A percentile compares a stretch with the other conserved stretches of the same genome.
Evolutionary conservation across 1,140 invertebrate species (phyloP).

Genomic region (Phymorhynchus buccinoides): DNA sequence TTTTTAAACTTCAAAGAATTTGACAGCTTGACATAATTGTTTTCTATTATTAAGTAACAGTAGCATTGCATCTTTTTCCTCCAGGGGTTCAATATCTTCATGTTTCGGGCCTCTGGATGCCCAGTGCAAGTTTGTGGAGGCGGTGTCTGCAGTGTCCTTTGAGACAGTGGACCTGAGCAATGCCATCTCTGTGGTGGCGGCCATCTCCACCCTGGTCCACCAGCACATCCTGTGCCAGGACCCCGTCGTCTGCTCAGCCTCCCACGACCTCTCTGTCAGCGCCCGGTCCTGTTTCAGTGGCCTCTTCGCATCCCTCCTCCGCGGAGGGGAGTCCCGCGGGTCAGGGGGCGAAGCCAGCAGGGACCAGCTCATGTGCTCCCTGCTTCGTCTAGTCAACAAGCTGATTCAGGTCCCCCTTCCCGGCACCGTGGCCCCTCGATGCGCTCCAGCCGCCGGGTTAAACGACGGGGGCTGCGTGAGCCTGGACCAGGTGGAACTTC

Average conservation of each 20-base stretch:
- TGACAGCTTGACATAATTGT: too few species aligned
- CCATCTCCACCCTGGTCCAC: slow-evolving; percentile 79
- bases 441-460: background rate
- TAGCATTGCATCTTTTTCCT: too few species aligned
- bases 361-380: slow-evolving; percentile 80
- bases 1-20: too few species aligned
- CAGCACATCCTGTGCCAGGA: slow-evolving; percentile 78
- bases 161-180: slow-evolving; percentile 81
- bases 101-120: slow-evolving; percentile 87
- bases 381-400: slow-evolving; percentile 81
- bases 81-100: slow-evolving; percentile 80
- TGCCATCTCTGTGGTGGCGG: slow-evolving; percentile 83
- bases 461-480: slow-evolving; percentile 32
- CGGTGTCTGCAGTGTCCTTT: slow-evolving; percentile 80
- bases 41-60: too few species aligned
- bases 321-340: slow-evolving; percentile 77
- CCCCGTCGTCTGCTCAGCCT: slow-evolving; percentile 67
- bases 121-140: slow-evolving; percentile 83
- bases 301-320: slow-evolving; percentile 80
- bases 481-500: slow-evolving; percentile 36
- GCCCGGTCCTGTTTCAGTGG: slow-evolving; percentile 77
- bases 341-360: slow-evolving; percentile 76
- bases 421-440: slow-evolving; percentile 12
- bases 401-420: slow-evolving; percentile 35
- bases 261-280: slow-evolving; percentile 71